A percentile compares a stretch with the other conserved stretches of the same genome.
These are phyloP conservation scores for Microctenopoma lineatum DNA, from an alignment of 2,797 vertebrate species.

Conservation along the genomic window DNA sequence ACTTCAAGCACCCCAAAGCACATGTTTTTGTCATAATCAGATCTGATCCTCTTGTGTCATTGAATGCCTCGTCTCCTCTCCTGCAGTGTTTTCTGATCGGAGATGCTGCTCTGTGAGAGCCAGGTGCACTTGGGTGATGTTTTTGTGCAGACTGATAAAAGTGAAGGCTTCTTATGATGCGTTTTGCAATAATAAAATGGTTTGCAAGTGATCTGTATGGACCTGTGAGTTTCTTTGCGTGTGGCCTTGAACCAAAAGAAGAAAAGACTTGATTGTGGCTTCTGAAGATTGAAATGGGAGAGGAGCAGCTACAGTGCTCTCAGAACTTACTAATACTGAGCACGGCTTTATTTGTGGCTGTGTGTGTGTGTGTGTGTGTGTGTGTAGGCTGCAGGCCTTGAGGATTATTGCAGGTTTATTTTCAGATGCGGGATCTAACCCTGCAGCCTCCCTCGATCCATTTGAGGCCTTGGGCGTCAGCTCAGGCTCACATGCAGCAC, in stretches of 20 bases:
- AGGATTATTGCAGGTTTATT: conserved; percentile 60
- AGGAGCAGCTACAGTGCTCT: conserved; percentile 10
- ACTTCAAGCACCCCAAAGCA: conserved; percentile 43
- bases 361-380: conserved; percentile 1
- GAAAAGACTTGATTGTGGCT: too few relatives aligned
- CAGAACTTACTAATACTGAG: conserved; percentile 35
- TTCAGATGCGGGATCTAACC: conserved; percentile 38
- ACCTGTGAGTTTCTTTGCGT: conserved; percentile 20
- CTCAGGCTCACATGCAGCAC: conserved; percentile 19
- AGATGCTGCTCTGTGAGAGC: conserved; percentile 48
- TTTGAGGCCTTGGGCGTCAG: conserved; percentile 2
- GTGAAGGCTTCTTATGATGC: conserved; percentile 58
- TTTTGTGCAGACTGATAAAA: conserved; percentile 54
- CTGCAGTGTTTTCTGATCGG: conserved; percentile 37
- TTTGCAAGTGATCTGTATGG: conserved; percentile 55
- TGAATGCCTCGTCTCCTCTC: conserved; percentile 5
- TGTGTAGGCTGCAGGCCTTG: conserved; percentile 18
- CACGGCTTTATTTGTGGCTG: conserved; percentile 26
- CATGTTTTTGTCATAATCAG: conserved; percentile 34
- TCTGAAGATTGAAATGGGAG: not conserved
- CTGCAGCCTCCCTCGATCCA: conserved; percentile 1
- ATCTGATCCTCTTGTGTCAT: conserved; percentile 21
- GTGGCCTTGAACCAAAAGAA: not conserved
- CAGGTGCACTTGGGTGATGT: conserved; percentile 54
- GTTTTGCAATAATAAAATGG: conserved; percentile 80